Conservation (phyloP, 1,140 invertebrate genomes). For the Coelopa frigida region DNA sequence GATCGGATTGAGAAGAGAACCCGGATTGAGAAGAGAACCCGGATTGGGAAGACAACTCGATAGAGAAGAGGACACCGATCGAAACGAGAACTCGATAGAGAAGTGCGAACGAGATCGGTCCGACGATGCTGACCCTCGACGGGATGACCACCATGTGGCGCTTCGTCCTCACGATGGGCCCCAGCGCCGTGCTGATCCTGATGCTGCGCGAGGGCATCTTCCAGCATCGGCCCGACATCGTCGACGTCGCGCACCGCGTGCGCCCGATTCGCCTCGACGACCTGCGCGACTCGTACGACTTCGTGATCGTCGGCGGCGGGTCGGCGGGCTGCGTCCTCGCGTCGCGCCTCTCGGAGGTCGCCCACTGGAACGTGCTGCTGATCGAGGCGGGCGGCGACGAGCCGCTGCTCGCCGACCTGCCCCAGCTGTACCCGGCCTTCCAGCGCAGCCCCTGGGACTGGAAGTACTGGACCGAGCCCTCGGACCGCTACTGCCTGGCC, state of each 20-base stretch:
- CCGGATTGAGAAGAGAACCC: no score
- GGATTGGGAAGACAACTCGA: no score
- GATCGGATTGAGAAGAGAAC: no score
- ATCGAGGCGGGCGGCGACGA: constrained; percentile 80
- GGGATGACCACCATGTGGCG: constrained; percentile 42
- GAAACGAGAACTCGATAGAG: no score
- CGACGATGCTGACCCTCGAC: constrained; percentile 28
- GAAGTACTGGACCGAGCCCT: constrained; percentile 69
- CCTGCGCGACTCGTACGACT: constrained; percentile 58
- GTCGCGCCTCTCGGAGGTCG: constrained; percentile 62
- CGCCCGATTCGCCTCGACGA: constrained; percentile 45
- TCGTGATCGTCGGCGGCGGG: constrained; percentile 73
- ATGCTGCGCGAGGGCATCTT: constrained; percentile 53
- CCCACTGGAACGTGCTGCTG: constrained; percentile 62
- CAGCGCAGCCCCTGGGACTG: constrained; percentile 69
- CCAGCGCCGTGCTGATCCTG: constrained; percentile 54
- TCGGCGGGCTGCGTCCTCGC: constrained; percentile 77
- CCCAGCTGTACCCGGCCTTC: constrained; percentile 63
- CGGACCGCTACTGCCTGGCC: constrained; percentile 56
- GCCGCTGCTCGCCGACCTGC: constrained; percentile 63
- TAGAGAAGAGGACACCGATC: no score
- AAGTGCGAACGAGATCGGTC: no score
- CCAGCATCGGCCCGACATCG: constrained; percentile 58
- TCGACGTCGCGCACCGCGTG: constrained; percentile 54
- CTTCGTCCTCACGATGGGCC: constrained; percentile 55